phyloP scores from a whole-genome alignment of 92 coral and sea anemone species.

The Actinernus sp. region DNA sequence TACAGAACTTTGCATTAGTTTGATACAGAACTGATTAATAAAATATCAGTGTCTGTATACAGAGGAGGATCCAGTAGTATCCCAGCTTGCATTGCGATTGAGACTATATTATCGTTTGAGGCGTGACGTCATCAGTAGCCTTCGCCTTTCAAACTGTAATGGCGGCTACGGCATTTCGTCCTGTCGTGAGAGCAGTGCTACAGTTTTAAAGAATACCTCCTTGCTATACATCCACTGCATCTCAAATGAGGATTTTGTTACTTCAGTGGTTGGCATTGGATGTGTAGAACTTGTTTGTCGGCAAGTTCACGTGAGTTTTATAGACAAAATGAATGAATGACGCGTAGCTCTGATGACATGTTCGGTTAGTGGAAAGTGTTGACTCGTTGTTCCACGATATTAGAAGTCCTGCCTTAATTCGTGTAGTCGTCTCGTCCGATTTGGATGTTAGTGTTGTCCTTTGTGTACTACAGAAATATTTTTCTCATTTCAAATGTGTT shows the following conservation, averaged over 20 bases:
- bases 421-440: not conserved
- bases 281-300: not conserved
- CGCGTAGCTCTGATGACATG: slow-evolving; percentile 3
- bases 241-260: not conserved
- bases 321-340: not conserved
- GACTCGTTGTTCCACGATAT: not conserved
- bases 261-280: not conserved
- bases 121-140: not conserved
- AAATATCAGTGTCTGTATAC: no score
- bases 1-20: no score
- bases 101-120: not conserved
- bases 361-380: no score
- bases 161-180: slow-evolving; percentile 1
- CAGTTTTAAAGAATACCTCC: not conserved
- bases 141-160: not conserved
- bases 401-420: not conserved
- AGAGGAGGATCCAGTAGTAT: slow-evolving; percentile 1
- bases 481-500: no score
- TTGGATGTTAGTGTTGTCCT: no score
- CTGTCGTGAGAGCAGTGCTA: not conserved
- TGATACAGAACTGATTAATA: no score
- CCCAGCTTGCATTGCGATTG: not conserved
- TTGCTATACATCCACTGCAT: not conserved
- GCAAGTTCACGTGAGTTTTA: slow-evolving; percentile 1
- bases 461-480: no score